Base-by-base conservation (phyloP, 2,888 invertebrate species). In the Callosobruchus maculatus region DNA sequence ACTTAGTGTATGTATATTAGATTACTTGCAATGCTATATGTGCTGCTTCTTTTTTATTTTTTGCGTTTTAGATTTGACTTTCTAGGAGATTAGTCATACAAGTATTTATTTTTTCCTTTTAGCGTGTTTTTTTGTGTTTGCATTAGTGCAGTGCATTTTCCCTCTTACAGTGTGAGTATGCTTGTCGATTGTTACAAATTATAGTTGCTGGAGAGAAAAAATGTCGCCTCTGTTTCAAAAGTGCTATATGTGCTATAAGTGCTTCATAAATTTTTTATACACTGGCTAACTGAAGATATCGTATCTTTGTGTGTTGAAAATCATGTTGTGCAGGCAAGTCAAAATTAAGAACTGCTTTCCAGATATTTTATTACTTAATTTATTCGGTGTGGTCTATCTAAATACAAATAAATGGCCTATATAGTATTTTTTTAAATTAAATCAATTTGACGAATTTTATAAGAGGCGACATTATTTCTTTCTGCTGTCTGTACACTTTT, bases 111-210 rank as follows among this genome's bases (percentile, higher is more conserved):
- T 67, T 73, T 49, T 31, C 20, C 31, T 70, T 73, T 69, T 20
- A 22, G 21, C 49, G 22, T n/a, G n/a, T 30, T 70, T 21, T 75
- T 75, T 73, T 71, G 70, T 75, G 75, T 49, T 49, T 49, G 49
- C 49, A 49, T 7, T 49, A 49, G 49, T 49, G 49, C 49, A 49
- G 49, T 49, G 49, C 49, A 49, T 49, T 49, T 49, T 13, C 49
- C 49, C 49, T 49, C 1, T 49, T 49, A 49, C 49, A 49, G 49
- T 49, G 49, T 49, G 49, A 49, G 49, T 49, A 49, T 49, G 49
- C 49, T 49, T 49, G 49, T 1, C 49, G 13, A 49, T 49, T 49
- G 49, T 49, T 5, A 49, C 1, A 49, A 7, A 1, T 1, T 49
- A 49, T 18, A 49, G 49, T 49, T 18, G 49, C 4, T 49, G 1